Base-by-base conservation (phyloP, 2,113 vertebrate species). In the Macroglossus sobrinus region DNA sequence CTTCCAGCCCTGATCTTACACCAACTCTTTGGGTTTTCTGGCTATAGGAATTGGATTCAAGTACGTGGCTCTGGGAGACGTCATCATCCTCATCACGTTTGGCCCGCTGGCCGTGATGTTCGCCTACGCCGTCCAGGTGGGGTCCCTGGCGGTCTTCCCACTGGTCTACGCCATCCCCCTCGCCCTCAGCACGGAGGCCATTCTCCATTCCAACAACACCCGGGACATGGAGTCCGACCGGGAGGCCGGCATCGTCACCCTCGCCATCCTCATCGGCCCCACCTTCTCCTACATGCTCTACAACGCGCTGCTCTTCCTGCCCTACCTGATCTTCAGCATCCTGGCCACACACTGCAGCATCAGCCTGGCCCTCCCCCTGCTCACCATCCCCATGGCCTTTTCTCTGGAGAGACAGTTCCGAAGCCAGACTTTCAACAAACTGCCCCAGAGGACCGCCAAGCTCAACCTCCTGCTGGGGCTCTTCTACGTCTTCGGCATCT, bases 191-290 rank as follows among this genome's bases (percentile, higher is more conserved):
- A 99, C 99, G 0, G 99, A 99, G 97, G 99, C 99, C 97, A 99
- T 99, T 96, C 99, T 99, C 91, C 99, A 99, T 98, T 99, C 99
- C 99, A 99, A 99, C 99, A 99, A 99, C 98, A 99, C 99, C 0
- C 98, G 99, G 96, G 99, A 99, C 99, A 99, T 99, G 99, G 99
- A 99, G 96, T 99, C 99, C 0, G 99, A 99, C 98, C 99, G 91
- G 91, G 99, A 99, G 97, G 99, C 99, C 0, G 99, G 99, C 79
- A 99, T 99, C 1, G 99, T 99, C 98, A 99, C 99, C 0, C 84
- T 99, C 97, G 99, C 99, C 95, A 99, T 99, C 98, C 99, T 99
- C 78, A 98, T 99, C 0, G 99, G 99, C 12, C 99, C 99, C 13
- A 98, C 99, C 0, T 96, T 99, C 74, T 99, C 99, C 82, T 99